Conservation (phyloP, 92 coral and sea anemone genomes). For the Parazoanthus swiftii region DNA sequence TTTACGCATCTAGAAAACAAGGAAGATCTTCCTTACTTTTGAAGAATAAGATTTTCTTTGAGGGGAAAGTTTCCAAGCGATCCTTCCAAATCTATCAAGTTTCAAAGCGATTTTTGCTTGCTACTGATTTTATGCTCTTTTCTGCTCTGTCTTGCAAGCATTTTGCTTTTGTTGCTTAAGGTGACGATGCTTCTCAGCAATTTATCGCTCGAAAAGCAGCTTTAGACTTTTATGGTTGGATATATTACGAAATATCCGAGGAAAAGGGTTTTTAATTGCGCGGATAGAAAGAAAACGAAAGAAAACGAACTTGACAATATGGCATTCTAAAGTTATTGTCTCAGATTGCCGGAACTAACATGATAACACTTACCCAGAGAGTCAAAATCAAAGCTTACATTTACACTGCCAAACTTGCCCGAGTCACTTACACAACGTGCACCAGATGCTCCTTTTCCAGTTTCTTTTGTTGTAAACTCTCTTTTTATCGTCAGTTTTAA, state of each 20-base stretch:
- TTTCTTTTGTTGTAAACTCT: not conserved
- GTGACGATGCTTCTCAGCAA: too few relatives aligned
- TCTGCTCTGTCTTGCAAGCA: too few relatives aligned
- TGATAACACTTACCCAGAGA: not conserved
- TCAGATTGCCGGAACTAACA: not conserved
- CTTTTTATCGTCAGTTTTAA: not conserved
- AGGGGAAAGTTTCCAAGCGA: not conserved
- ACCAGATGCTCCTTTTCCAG: not conserved
- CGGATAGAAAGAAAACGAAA: too few relatives aligned
- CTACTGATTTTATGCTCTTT: not conserved
- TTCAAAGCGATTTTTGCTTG: not conserved
- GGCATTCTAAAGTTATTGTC: not conserved
- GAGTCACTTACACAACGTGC: not conserved
- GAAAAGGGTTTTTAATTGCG: too few relatives aligned
- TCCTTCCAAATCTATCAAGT: not conserved
- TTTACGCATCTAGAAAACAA: too few relatives aligned
- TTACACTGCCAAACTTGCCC: not conserved
- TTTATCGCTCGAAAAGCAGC: too few relatives aligned
- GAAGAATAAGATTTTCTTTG: too few relatives aligned
- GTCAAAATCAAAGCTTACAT: not conserved
- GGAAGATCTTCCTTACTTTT: not conserved
- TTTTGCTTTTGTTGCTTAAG: not conserved
- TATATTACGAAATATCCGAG: not conserved
- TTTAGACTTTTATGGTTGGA: not conserved
- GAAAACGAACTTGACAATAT: not conserved